These are phyloP conservation scores for Lepidocyrtinus sp. DNA, from an alignment of 2,888 invertebrate genomes.

Conservation along the genomic window DNA sequence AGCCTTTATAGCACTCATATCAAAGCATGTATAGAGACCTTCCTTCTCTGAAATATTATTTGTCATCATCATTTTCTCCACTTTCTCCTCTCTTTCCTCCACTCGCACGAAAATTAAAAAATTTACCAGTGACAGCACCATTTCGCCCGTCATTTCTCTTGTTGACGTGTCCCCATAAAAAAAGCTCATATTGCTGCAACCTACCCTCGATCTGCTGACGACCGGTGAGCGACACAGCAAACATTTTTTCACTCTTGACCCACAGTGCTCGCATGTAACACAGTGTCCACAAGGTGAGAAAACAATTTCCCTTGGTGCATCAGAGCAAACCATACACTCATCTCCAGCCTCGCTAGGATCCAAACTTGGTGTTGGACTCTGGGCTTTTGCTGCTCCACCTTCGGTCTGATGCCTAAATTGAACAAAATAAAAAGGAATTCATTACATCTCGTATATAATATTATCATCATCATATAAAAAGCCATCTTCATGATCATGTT, in stretches of 20 bases:
- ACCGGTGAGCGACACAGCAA: conserved; percentile 92
- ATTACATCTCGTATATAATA: not conserved
- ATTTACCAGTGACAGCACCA: conserved; percentile 18
- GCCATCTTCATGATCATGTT: not conserved
- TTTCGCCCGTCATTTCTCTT: conserved; percentile 42
- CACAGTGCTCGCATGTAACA: conserved; percentile 91
- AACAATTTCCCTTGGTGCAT: conserved; percentile 90
- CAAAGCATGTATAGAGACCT: too few relatives aligned
- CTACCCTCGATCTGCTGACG: conserved; percentile 82
- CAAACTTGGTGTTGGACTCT: conserved; percentile 69
- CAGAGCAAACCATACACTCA: conserved; percentile 96
- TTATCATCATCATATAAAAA: too few relatives aligned
- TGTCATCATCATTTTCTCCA: conserved; percentile 66
- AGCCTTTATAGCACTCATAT: not conserved
- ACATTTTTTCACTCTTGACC: conserved; percentile 91
- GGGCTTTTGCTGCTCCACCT: conserved; percentile 63
- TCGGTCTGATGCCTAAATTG: conserved; percentile 61
- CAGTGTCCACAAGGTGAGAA: conserved; percentile 95
- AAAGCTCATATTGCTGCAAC: conserved; percentile 45
- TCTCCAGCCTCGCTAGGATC: conserved; percentile 77
- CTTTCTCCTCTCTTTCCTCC: conserved; percentile 45
- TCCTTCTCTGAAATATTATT: conserved; percentile 48
- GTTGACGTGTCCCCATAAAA: conserved; percentile 49
- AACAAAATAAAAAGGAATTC: not conserved
- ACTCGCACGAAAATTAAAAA: conserved; percentile 59